A percentile compares a stretch with the other conserved stretches of the same genome.
Evolutionary conservation across 2,888 invertebrate species (phyloP).

Genomic region (Clusia tigrina): DNA sequence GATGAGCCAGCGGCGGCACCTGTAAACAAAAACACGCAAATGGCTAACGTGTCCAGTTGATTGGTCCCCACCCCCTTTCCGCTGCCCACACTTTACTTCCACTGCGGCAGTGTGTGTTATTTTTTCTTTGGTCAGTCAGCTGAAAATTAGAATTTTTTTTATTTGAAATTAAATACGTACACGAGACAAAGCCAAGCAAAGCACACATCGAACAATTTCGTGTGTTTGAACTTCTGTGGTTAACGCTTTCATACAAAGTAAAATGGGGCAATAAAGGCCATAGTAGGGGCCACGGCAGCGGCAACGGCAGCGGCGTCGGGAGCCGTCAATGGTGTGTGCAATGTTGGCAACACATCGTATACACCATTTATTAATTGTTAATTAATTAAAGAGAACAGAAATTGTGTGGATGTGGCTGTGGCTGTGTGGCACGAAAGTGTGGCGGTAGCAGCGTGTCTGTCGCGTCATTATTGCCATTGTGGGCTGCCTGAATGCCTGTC

Average conservation of each 20-base stretch:
- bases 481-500: not conserved
- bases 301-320: not conserved
- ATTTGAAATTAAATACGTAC: not conserved
- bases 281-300: no score
- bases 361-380: constrained; percentile 55
- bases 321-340: not conserved
- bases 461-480: not conserved
- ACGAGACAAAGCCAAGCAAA: not conserved
- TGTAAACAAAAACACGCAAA: constrained; percentile 8
- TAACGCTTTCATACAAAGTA: not conserved
- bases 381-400: constrained; percentile 49
- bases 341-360: constrained; percentile 38
- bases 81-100: no score
- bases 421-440: not conserved
- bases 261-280: no score
- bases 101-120: not conserved
- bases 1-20: constrained; percentile 6
- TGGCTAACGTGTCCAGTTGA: not conserved
- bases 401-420: not conserved
- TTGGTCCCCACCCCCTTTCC: not conserved
- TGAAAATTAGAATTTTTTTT: no score
- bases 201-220: not conserved
- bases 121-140: not conserved
- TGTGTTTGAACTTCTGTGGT: not conserved
- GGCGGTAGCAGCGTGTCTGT: not conserved